Percentiles rank a stretch among this genome's conserved stretches.
phyloP scores from a whole-genome alignment of 1,140 invertebrate species.

The Listronotus bonariensis region DNA sequence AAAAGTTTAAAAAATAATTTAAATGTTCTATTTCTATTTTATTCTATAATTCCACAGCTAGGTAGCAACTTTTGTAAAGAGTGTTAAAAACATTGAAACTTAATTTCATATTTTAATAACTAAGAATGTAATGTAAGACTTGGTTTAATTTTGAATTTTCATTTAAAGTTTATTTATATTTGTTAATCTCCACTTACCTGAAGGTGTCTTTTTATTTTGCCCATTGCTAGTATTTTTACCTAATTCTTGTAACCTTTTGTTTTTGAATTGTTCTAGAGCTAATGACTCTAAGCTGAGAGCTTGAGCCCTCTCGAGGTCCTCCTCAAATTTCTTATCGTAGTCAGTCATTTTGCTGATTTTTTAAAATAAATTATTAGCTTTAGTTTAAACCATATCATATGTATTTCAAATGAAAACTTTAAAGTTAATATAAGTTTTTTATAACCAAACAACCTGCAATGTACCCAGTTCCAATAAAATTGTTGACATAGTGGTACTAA shows the following conservation, averaged over 20 bases:
- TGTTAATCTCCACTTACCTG: slow-evolving; percentile 35
- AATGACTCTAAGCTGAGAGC: slow-evolving; percentile 83
- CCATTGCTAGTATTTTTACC: slow-evolving; percentile 33
- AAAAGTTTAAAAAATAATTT: too few relatives aligned
- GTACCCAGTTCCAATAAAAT: too few relatives aligned
- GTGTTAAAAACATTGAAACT: too few relatives aligned
- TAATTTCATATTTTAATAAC: too few relatives aligned
- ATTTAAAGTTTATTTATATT: too few relatives aligned
- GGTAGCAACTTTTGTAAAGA: too few relatives aligned
- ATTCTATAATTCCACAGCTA: too few relatives aligned
- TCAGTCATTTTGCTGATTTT: slow-evolving; percentile 54
- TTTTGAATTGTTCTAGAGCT: slow-evolving; percentile 78
- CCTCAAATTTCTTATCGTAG: slow-evolving; percentile 81
- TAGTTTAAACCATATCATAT: not conserved
- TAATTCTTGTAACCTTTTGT: slow-evolving; percentile 62
- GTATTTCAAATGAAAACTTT: not conserved
- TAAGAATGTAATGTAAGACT: too few relatives aligned
- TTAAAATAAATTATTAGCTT: not conserved
- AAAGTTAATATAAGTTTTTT: not conserved
- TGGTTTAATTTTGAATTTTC: too few relatives aligned
- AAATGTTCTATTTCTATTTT: too few relatives aligned
- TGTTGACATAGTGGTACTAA: not conserved
- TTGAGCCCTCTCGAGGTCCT: slow-evolving; percentile 83
- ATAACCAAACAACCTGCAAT: too few relatives aligned
- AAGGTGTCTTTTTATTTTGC: slow-evolving; percentile 39